phyloP scores from a whole-genome alignment of 1,140 invertebrate species.

The Conus ventricosus region DNA sequence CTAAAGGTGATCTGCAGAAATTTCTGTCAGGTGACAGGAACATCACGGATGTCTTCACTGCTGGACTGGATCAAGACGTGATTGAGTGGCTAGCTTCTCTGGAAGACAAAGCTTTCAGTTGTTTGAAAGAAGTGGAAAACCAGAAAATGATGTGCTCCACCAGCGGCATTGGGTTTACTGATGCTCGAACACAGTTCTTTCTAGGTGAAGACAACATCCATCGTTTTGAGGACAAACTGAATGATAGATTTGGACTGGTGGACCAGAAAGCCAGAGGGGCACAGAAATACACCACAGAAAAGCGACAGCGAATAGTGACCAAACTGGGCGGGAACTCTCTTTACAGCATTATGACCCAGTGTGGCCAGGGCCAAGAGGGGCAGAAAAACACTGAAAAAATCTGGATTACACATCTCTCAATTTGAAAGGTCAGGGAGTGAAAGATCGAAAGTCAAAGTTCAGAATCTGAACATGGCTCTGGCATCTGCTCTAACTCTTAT shows the following conservation, averaged over 20 bases:
- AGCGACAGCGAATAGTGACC: conserved; percentile 1
- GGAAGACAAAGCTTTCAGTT: neutral
- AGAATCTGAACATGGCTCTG: conserved; percentile 13
- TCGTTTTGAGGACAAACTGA: conserved; percentile 5
- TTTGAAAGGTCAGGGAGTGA: neutral
- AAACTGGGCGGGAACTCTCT: conserved; percentile 30
- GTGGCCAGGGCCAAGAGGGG: neutral
- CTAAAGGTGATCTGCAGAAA: conserved; percentile 36
- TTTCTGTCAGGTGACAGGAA: conserved; percentile 41
- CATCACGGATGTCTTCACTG: conserved; percentile 21
- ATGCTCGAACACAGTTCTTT: conserved; percentile 1
- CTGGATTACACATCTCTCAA: neutral
- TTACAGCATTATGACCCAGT: conserved; percentile 13
- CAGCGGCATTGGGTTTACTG: neutral
- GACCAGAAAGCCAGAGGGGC: neutral
- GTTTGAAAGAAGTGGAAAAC: conserved; percentile 11
- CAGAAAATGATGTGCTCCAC: neutral
- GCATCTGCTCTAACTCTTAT: conserved; percentile 37
- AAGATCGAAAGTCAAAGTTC: neutral
- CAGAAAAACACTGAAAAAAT: neutral
- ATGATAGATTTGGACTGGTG: conserved; percentile 11
- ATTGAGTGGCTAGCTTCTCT: neutral
- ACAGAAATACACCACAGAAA: neutral
- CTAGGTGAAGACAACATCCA: conserved; percentile 17
- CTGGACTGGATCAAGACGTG: neutral